Evolutionary conservation across 2,113 vertebrate genomes (phyloP).

Genomic region (Propithecus coquereli): DNA sequence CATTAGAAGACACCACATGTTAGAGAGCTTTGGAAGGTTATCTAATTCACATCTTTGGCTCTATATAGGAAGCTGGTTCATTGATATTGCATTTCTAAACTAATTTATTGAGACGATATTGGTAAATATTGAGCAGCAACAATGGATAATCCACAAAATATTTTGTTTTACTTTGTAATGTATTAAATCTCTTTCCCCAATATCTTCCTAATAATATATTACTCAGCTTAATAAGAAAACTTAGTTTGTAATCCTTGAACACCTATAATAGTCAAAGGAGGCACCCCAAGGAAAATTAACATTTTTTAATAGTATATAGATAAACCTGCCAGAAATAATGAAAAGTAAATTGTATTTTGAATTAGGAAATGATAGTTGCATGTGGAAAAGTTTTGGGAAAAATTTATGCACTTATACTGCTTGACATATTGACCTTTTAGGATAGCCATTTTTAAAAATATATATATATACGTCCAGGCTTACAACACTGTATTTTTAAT

Average conservation of each 20-base stretch:
- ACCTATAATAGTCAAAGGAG: background rate
- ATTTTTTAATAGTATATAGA: background rate
- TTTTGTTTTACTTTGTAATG: background rate
- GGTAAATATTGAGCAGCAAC: background rate
- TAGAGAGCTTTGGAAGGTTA: background rate
- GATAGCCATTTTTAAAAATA: background rate
- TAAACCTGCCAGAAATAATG: background rate
- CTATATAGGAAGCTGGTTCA: background rate
- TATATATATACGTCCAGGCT: background rate
- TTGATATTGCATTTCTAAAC: background rate
- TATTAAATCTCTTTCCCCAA: background rate
- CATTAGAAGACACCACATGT: background rate
- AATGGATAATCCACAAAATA: background rate
- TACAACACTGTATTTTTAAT: background rate
- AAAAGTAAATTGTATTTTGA: conserved; percentile 25
- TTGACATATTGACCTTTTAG: background rate
- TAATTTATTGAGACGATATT: background rate
- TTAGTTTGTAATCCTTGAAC: background rate
- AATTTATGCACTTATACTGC: background rate
- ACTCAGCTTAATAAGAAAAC: background rate
- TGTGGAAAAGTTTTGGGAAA: background rate
- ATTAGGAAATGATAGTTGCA: conserved; percentile 1
- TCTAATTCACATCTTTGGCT: background rate
- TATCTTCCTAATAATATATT: conserved; percentile 8
- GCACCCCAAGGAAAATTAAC: background rate